These are phyloP conservation scores for Montipora foliosa DNA, from an alignment of 64 coral and sea anemone species.

Conservation along the genomic window DNA sequence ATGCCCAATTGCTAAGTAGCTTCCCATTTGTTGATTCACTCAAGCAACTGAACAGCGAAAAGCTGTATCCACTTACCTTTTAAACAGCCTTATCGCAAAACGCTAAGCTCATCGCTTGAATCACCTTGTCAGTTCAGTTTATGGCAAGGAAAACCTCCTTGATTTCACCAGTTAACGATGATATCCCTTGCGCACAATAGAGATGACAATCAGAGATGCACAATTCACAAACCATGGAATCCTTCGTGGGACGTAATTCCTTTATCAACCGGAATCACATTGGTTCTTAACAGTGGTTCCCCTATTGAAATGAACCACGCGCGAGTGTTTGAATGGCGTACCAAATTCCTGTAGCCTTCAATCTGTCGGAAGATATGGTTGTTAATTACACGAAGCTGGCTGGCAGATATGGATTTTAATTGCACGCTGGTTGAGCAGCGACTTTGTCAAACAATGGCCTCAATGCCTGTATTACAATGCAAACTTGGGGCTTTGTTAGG, in stretches of 20 bases:
- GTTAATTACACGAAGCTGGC: not conserved
- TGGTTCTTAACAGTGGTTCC: not conserved
- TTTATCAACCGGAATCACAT: slow-evolving; percentile 28
- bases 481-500: not conserved
- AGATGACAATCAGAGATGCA: too few relatives aligned
- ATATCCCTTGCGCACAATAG: too few relatives aligned
- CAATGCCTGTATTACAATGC: not conserved
- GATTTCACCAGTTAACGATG: too few relatives aligned
- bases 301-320: not conserved
- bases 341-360: not conserved
- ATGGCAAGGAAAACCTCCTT: not conserved
- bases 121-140: not conserved
- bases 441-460: slow-evolving; percentile 32
- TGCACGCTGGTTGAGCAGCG: slow-evolving; percentile 29
- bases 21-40: not conserved
- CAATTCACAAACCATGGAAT: not conserved
- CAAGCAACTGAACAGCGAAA: not conserved
- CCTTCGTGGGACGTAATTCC: not conserved
- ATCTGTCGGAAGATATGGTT: not conserved
- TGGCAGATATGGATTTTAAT: not conserved
- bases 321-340: not conserved
- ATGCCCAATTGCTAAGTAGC: too few relatives aligned
- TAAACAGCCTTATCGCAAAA: slow-evolving; percentile 12
- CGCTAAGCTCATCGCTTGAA: slow-evolving; percentile 14
- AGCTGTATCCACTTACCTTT: slow-evolving; percentile 12